Evolutionary conservation across 2,113 vertebrate genomes (phyloP).

Genomic region (Bos indicus): DNA sequence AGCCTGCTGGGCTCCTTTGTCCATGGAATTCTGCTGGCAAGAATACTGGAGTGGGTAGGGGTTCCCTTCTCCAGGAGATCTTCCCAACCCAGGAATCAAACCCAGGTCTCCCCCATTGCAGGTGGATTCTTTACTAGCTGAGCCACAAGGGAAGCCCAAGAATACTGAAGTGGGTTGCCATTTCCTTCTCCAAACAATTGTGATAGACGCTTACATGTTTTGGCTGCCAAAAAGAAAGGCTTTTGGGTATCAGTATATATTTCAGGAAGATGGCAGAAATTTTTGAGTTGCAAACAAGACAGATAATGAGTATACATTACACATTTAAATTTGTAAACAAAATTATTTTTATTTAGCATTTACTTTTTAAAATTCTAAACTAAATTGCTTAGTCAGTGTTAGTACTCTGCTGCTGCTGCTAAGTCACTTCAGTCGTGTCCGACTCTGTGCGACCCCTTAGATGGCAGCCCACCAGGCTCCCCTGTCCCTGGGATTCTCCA

Average conservation of each 20-base stretch:
- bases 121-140: not conserved
- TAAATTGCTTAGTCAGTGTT: not conserved
- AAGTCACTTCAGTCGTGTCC: too few species aligned
- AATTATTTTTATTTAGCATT: conserved; percentile 1
- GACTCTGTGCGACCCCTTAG: too few species aligned
- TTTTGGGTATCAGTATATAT: not conserved
- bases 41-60: not conserved
- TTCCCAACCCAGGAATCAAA: not conserved
- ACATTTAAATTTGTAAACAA: not conserved
- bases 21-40: not conserved
- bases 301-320: not conserved
- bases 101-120: not conserved
- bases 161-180: not conserved
- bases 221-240: not conserved
- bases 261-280: not conserved
- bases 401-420: not conserved
- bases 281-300: not conserved
- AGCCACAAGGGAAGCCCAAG: not conserved
- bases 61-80: not conserved
- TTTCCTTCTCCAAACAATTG: not conserved
- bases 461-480: too few species aligned
- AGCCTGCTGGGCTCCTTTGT: not conserved
- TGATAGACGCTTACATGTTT: not conserved
- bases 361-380: not conserved
- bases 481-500: too few species aligned